Evolutionary conservation across 2,888 invertebrate species (phyloP).

Genomic region (Disparrhopalites patrizii): DNA sequence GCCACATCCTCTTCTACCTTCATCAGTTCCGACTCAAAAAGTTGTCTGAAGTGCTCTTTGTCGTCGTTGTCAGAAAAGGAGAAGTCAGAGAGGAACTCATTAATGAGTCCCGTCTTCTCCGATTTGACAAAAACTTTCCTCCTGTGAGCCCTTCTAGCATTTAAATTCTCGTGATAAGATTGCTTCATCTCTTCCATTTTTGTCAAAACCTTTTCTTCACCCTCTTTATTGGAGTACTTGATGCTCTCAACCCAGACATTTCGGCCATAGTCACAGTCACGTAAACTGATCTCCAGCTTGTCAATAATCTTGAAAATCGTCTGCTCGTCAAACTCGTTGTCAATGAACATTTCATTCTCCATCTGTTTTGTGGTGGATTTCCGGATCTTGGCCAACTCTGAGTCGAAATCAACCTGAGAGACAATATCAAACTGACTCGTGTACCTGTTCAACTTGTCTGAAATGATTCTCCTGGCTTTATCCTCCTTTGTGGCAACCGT

Average conservation of each 20-base stretch:
- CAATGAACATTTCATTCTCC: conserved; percentile 1
- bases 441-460: neutral
- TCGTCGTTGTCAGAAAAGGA: neutral
- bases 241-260: neutral
- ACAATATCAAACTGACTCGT: conserved; percentile 1
- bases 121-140: neutral
- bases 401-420: neutral
- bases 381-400: neutral
- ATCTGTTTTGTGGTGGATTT: neutral
- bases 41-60: neutral
- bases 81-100: neutral
- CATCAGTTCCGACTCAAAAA: neutral
- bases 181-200: neutral
- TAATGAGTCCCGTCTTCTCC: neutral
- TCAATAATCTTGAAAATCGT: neutral
- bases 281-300: neutral
- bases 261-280: neutral
- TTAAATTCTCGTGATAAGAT: neutral
- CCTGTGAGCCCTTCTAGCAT: neutral
- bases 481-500: neutral
- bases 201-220: neutral
- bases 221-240: neutral
- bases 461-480: neutral
- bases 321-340: neutral
- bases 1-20: neutral